A percentile compares a stretch with the other conserved stretches of the same genome.
These are phyloP conservation scores for Penelope pileata DNA, from an alignment of 2,113 vertebrate species.

Conservation along the genomic window DNA sequence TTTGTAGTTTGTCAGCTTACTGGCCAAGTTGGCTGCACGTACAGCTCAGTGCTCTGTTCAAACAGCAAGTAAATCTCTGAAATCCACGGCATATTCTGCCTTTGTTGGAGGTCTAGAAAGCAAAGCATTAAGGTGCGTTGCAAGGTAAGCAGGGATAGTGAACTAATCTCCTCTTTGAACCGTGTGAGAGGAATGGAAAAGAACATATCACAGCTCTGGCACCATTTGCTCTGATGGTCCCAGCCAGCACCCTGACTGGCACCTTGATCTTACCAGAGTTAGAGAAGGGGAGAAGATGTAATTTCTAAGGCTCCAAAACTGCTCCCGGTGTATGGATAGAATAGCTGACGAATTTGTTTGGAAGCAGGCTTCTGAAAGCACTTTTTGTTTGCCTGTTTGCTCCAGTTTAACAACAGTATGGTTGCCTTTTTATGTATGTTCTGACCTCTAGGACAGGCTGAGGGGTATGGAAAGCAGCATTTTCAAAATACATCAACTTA, in stretches of 20 bases:
- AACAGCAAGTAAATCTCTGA: neutral
- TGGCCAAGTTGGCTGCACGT: neutral
- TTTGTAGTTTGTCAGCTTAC: neutral
- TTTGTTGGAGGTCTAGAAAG: neutral
- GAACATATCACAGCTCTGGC: neutral
- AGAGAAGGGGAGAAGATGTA: neutral
- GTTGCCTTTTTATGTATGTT: neutral
- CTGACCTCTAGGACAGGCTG: neutral
- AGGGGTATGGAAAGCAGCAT: neutral
- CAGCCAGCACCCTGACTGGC: neutral
- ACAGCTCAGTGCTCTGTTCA: neutral
- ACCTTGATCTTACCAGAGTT: neutral
- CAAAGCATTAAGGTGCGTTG: neutral
- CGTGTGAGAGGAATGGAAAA: neutral
- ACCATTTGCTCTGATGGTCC: neutral
- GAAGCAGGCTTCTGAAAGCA: neutral
- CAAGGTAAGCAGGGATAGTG: neutral
- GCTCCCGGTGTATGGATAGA: neutral
- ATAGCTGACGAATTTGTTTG: neutral
- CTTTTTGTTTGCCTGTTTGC: neutral
- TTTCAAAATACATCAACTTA: neutral
- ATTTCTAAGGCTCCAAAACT: neutral
- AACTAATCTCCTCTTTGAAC: neutral
- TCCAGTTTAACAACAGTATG: neutral
- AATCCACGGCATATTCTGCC: neutral